Evolutionary conservation across 1,140 invertebrate species (phyloP).

Genomic region (Drusus annulatus): DNA sequence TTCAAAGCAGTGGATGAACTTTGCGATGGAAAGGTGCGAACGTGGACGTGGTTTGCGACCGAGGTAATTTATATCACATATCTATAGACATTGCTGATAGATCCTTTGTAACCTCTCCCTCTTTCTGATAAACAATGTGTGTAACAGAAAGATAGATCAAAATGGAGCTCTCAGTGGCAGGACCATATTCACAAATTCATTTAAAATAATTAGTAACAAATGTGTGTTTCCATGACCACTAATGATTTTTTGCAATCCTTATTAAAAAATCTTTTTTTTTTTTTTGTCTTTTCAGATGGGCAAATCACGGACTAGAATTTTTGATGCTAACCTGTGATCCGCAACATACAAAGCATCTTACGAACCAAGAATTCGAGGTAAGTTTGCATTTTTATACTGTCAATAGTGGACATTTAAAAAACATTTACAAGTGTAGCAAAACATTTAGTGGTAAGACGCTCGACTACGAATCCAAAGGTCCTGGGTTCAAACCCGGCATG

Average conservation of each 20-base stretch:
- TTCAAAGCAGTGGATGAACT: slow-evolving; percentile 90
- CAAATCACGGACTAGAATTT: slow-evolving; percentile 89
- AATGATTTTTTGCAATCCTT: too few relatives aligned
- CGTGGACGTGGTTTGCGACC: slow-evolving; percentile 86
- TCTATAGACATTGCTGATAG: neutral
- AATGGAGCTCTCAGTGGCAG: too few relatives aligned
- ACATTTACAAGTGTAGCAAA: too few relatives aligned
- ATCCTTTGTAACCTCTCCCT: neutral
- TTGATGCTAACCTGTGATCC: slow-evolving; percentile 87
- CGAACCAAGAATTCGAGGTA: slow-evolving; percentile 84
- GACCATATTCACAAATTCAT: neutral
- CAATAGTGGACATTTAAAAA: too few relatives aligned
- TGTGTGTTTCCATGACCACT: neutral
- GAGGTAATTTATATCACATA: slow-evolving; percentile 60
- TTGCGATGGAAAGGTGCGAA: slow-evolving; percentile 87
- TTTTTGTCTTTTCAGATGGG: slow-evolving; percentile 76
- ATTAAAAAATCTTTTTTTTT: too few relatives aligned
- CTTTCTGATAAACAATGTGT: too few relatives aligned
- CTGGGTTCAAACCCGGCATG: too few relatives aligned
- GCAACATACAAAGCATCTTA: slow-evolving; percentile 81
- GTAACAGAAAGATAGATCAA: too few relatives aligned
- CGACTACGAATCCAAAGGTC: too few relatives aligned
- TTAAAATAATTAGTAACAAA: too few relatives aligned
- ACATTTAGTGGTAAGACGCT: too few relatives aligned
- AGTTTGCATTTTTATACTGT: slow-evolving; percentile 23